Percentiles rank a stretch among this genome's conserved stretches.
Conservation (phyloP, 2,113 vertebrate genomes). For the Plestiodon gilberti region DNA sequence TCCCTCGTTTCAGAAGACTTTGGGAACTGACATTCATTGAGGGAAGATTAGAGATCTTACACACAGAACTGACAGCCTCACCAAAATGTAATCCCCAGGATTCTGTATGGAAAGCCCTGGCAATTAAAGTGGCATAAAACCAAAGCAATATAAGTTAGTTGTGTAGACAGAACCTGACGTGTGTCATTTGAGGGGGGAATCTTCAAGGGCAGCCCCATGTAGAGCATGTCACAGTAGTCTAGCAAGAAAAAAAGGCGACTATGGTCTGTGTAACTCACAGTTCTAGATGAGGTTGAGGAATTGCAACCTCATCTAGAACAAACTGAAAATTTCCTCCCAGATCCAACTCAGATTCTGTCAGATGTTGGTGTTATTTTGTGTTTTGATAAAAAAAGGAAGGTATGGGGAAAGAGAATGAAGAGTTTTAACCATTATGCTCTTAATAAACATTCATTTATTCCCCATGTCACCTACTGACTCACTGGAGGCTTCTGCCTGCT, state of each 20-base stretch:
- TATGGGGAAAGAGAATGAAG: slow-evolving; percentile 40
- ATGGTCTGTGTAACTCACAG: too few species aligned
- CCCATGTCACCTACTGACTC: slow-evolving; percentile 57
- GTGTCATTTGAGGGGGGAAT: not conserved
- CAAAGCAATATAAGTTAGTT: not conserved
- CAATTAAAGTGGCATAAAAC: not conserved
- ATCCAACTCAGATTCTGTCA: not conserved
- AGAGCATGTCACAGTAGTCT: too few species aligned
- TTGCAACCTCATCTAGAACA: too few species aligned
- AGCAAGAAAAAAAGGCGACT: too few species aligned
- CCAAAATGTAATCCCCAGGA: not conserved
- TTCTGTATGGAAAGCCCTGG: not conserved
- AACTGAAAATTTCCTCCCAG: too few species aligned
- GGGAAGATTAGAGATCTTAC: not conserved
- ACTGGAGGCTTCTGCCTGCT: slow-evolving; percentile 56
- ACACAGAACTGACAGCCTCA: not conserved
- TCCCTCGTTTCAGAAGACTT: not conserved
- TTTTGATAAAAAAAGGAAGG: slow-evolving; percentile 48
- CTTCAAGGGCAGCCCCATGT: too few species aligned
- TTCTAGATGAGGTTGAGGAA: too few species aligned
- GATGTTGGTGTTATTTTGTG: not conserved
- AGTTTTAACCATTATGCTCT: slow-evolving; percentile 24
- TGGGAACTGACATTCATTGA: not conserved
- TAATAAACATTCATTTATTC: slow-evolving; percentile 62
- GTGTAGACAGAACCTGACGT: not conserved